phyloP scores from a whole-genome alignment of 37 sponge, comb jelly and placozoan species.

The Ianthella basta region DNA sequence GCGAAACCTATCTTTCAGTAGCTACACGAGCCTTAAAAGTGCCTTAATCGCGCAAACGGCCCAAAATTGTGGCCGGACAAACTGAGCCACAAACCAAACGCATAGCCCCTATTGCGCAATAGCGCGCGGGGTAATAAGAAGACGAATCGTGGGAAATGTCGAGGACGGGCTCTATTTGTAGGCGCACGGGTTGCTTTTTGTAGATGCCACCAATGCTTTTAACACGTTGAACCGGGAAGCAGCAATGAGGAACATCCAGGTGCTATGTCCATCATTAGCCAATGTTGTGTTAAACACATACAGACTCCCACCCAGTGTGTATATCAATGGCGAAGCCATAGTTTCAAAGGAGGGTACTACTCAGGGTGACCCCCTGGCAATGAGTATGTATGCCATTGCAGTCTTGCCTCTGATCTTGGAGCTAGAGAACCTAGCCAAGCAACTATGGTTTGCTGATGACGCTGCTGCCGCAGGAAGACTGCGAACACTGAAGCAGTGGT shows the following conservation, averaged over 20 bases:
- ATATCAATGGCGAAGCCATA: conserved; percentile 38
- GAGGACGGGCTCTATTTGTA: too few species aligned
- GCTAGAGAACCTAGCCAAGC: conserved; percentile 20
- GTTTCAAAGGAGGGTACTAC: conserved; percentile 56
- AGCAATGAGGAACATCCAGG: conserved; percentile 41
- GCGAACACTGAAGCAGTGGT: background rate
- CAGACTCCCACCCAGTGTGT: conserved; percentile 11
- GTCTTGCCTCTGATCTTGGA: conserved; percentile 36
- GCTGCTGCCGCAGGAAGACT: conserved; percentile 1
- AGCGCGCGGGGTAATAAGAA: too few species aligned
- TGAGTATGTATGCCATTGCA: conserved; percentile 58
- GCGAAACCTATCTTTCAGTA: too few species aligned
- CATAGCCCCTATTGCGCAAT: too few species aligned
- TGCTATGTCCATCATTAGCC: conserved; percentile 35
- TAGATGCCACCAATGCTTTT: conserved; percentile 34
- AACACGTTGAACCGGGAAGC: conserved; percentile 37
- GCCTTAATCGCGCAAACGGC: too few species aligned
- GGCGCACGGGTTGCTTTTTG: conserved; percentile 10
- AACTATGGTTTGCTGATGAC: conserved; percentile 34
- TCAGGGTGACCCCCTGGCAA: conserved; percentile 47
- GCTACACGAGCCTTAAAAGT: too few species aligned
- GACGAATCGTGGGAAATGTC: too few species aligned
- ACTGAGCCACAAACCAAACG: too few species aligned
- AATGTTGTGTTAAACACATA: conserved; percentile 40
- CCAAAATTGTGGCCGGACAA: too few species aligned